A percentile compares a stretch with the other conserved stretches of the same genome.
These are phyloP conservation scores for Danionella dracula DNA, from an alignment of 2,797 vertebrate species.

Conservation along the genomic window DNA sequence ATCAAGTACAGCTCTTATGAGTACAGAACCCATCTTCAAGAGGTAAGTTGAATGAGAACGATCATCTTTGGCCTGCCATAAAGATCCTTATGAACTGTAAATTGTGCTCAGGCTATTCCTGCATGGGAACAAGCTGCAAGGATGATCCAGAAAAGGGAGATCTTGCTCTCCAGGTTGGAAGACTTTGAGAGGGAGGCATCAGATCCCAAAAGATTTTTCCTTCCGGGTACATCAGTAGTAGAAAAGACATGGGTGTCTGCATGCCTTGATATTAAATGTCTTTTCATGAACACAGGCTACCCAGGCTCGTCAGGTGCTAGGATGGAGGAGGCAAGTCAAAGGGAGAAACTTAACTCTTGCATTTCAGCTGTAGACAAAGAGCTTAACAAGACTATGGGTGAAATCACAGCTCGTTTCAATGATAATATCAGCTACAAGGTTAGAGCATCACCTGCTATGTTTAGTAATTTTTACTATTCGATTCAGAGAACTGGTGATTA, in stretches of 20 bases:
- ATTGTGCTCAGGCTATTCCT: constrained; percentile 36
- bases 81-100: neutral
- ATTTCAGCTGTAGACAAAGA: constrained; percentile 49
- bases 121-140: constrained; percentile 61
- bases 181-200: constrained; percentile 65
- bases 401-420: constrained; percentile 56
- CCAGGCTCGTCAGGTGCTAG: constrained; percentile 51
- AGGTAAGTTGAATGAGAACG: constrained; percentile 29
- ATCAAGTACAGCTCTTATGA: constrained; percentile 69
- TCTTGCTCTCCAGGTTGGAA: constrained; percentile 59
- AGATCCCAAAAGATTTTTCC: constrained; percentile 70
- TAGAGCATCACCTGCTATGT: constrained; percentile 2
- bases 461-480: no score
- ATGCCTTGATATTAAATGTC: neutral
- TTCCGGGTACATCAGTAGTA: constrained; percentile 36
- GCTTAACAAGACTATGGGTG: constrained; percentile 47
- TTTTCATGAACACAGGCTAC: constrained; percentile 39
- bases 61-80: neutral
- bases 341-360: constrained; percentile 49
- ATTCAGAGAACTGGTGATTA: no score
- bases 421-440: constrained; percentile 67
- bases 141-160: constrained; percentile 64
- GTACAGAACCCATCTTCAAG: constrained; percentile 50
- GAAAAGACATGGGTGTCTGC: no score
- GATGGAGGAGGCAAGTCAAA: constrained; percentile 55